Evolutionary conservation across 1,140 invertebrate species (phyloP), one percentile per base, ranked within the genome.

Genomic region (Lordiphosa mommai): DNA sequence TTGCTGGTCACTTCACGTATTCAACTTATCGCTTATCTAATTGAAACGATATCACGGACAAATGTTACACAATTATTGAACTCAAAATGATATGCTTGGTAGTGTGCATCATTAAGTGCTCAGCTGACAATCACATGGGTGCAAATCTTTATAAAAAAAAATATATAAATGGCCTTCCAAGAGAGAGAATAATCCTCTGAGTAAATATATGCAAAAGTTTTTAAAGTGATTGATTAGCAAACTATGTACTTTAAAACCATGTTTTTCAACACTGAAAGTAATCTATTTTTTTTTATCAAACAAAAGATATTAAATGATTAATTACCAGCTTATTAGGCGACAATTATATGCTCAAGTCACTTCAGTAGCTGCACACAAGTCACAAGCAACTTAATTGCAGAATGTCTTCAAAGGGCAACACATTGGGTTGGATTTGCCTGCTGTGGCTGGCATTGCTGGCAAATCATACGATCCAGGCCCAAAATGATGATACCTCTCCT

Each of bases 281-380:
- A 7, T 12, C 10, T 4, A 51, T 36, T 8, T 8, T 6, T 33
- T 7, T 66, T 50, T 63, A 67, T 51, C 48, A 20, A 7, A 59
- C 29, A 30, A 58, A 29, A 49, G 76, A 68, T 82, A 80, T 47
- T 30, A 71, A 10, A 50, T 80, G 76, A 80, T 82, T 56, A 61
- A 80, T 80, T 72, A 48, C 0, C 29, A 43, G 10, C 43, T 56
- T 43, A 61, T 58, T 55, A 59, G 16, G 14, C 13, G 5, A 10
- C 10, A 61, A 61, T 61, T 53, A 66, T 56, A 4, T 9, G 10
- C 33, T 20, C n/a, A n/a, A 20, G 47, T 67, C 34, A 50, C 23
- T 76, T 53, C 37, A 13, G 12, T 43, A 38, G 36, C 38, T 55
- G 50, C 23, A 14, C 14, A 13, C 58, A 40, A 44, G 44, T 20